Base-by-base conservation (phyloP, 2,113 vertebrate species). In the Lampris incognitus region DNA sequence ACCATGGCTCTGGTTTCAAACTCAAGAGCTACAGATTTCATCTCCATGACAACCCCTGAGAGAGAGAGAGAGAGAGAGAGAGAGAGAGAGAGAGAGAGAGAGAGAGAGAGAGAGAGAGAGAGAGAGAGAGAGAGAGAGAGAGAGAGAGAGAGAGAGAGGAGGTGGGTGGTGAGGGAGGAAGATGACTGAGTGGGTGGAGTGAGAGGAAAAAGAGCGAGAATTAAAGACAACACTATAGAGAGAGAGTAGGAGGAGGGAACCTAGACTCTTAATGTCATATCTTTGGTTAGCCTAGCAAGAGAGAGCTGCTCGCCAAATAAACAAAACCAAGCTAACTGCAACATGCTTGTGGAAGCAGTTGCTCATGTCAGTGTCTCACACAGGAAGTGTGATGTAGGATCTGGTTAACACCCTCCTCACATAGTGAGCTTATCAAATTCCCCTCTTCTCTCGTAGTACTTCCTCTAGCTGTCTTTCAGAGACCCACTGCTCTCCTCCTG, bases 11-110 rank as follows among this genome's bases (percentile, higher is more conserved):
- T 42, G 75, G 87, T 80, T 85, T 87, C 81, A 87, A 82, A 81
- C 82, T 90, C 41, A 65, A 87, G 87, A 81, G 85, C 86, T 87
- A 82, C 82, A 91, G 90, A 93, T 92, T 89, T 75, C 81, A 94
- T 95, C 89, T 89, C 93, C 93, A 95, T 95, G 94, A 91, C 94
- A 94, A 94, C 94, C 89, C 72, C 86, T 85, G 46, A 49, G 83
- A 82, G 79, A 69, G 73, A 75, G 77, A 66, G 77, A 70, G 71
- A 85, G 87, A 76, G 76, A 75, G 75, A 80, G 77, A 81, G 78
- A 76, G 78, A 78, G 87, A 78, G 81, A 80, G 82, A 63, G 68
- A 67, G 76, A 79, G 76, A 85, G 72, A 70, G 71, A 54, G 71
- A 80, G 72, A 74, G 74, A 72, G 51, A 72, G 88, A 87, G 70